A percentile compares a stretch with the other conserved stretches of the same genome.
These are phyloP conservation scores for Belgica antarctica DNA, from an alignment of 2,888 invertebrate genomes.

Conservation along the genomic window DNA sequence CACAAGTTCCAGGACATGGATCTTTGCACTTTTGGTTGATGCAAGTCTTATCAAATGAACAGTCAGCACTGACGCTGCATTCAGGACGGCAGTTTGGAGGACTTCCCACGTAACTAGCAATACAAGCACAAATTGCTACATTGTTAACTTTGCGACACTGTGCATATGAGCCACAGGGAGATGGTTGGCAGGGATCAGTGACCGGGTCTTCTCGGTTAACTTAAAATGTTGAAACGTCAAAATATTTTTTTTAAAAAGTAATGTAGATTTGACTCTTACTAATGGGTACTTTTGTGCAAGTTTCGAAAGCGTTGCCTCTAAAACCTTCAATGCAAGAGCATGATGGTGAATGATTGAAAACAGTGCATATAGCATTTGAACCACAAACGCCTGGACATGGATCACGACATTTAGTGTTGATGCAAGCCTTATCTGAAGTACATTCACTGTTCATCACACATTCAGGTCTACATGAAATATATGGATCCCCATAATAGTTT, in stretches of 20 bases:
- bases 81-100: slow-evolving; percentile 69
- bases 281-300: slow-evolving; percentile 54
- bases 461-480: slow-evolving; percentile 81
- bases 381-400: slow-evolving; percentile 83
- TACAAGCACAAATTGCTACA: slow-evolving; percentile 69
- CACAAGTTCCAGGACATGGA: slow-evolving; percentile 68
- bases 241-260: neutral
- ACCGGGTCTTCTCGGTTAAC: neutral
- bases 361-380: slow-evolving; percentile 75
- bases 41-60: slow-evolving; percentile 63
- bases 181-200: slow-evolving; percentile 59
- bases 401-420: slow-evolving; percentile 79
- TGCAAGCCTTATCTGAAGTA: slow-evolving; percentile 70
- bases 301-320: slow-evolving; percentile 57
- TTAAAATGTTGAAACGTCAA: neutral
- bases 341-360: slow-evolving; percentile 73
- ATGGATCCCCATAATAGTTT: slow-evolving; percentile 83
- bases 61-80: slow-evolving; percentile 67
- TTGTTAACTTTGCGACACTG: slow-evolving; percentile 60
- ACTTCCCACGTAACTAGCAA: slow-evolving; percentile 65
- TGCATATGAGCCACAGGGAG: slow-evolving; percentile 64
- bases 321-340: slow-evolving; percentile 71
- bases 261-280: slow-evolving; percentile 51
- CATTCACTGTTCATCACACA: slow-evolving; percentile 87
- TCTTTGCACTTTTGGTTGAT: slow-evolving; percentile 68